Evolutionary conservation across 2,113 vertebrate species (phyloP).

Genomic region (Riparia riparia): DNA sequence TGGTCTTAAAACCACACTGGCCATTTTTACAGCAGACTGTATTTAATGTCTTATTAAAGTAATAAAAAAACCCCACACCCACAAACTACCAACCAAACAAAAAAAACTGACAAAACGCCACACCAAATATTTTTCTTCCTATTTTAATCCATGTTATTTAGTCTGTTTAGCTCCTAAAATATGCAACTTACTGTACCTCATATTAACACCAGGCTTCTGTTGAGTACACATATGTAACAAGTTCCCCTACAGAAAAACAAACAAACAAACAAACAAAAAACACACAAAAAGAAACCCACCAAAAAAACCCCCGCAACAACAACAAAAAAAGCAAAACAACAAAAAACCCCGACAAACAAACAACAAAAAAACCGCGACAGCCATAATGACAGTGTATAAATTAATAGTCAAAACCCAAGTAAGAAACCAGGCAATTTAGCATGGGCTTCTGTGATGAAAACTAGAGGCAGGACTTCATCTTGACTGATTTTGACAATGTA

Average conservation of each 20-base stretch:
- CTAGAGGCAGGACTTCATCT: fast-evolving
- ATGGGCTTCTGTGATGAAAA: not conserved
- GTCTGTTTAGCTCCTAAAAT: not conserved
- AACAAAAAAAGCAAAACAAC: no score
- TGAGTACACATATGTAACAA: not conserved
- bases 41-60: not conserved
- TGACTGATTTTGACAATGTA: not conserved
- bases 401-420: not conserved
- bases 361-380: not conserved
- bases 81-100: not conserved
- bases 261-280: not conserved
- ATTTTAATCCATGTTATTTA: not conserved
- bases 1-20: not conserved
- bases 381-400: not conserved
- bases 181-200: not conserved
- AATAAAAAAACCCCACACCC: fast-evolving
- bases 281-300: no score
- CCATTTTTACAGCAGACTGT: not conserved
- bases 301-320: no score
- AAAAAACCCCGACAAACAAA: no score
- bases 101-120: not conserved
- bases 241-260: not conserved
- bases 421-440: not conserved
- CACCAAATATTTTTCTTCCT: not conserved
- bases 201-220: not conserved